Evolutionary conservation across 2,113 vertebrate species (phyloP), one percentile per base, ranked within the genome.

Genomic region (Coreoperca whiteheadi): DNA sequence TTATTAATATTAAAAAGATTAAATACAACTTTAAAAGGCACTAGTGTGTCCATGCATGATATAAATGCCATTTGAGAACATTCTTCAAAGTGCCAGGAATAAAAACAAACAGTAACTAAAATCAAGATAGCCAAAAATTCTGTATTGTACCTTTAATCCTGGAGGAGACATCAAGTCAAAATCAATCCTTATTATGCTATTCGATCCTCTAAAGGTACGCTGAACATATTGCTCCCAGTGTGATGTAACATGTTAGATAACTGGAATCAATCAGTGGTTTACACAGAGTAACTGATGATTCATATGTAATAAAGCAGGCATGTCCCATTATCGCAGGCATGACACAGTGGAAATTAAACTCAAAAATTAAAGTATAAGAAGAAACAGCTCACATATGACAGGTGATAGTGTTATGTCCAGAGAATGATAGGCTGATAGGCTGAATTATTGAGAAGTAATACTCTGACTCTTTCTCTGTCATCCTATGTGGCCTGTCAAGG

Each of bases 381-480:
- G 64, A 73, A 81, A 50, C 41, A 9, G 21, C 46, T 50, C 54
- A 66, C 34, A 54, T 25, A 1, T 77, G 63, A 83, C 66, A 88
- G 65, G 23, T 30, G 20, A 74, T 32, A 68, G 69, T 43, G 74
- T n/a, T 61, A 84, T 82, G 74, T 37, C 34, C 50, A 57, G 53
- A 79, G 74, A 84, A 48, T 65, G 57, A 82, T 79, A 46, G 54
- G 54, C 25, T 67, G 67, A 81, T 74, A 74, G 21, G 53, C 67
- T 92, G 78, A 89, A 87, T 90, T 86, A 89, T 86, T 86, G 70
- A 85, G 75, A 79, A 68, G 70, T 54, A 83, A 84, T 75, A 64
- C 79, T 84, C 30, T 23, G n/a, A 84, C 53, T 77, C 46, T 84
- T 85, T 79, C 53, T 88, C 71, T 80, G 77, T 82, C 79, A 83